Evolutionary conservation across 2,113 vertebrate species (phyloP).

Genomic region (Entomyzon cyanotis): DNA sequence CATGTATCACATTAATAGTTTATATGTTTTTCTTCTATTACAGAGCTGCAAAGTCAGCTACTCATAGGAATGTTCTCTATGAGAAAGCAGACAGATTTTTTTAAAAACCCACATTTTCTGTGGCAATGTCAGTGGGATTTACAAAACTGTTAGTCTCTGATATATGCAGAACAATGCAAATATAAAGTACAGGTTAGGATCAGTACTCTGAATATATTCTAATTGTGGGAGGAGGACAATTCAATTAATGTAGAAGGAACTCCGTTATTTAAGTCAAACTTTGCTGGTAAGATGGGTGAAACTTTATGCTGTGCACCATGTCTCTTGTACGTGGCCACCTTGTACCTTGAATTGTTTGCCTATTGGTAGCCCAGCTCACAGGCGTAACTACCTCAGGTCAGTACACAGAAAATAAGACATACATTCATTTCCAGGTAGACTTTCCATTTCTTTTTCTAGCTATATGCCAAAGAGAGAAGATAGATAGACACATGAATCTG

Average conservation of each 20-base stretch:
- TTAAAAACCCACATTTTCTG: neutral
- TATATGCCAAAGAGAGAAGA: neutral
- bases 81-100: neutral
- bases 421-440: neutral
- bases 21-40: neutral
- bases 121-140: neutral
- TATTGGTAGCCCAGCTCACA: neutral
- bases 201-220: neutral
- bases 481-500: neutral
- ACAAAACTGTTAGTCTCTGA: neutral
- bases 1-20: neutral
- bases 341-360: neutral
- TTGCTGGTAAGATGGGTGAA: neutral
- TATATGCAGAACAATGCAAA: neutral
- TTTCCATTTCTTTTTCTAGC: neutral
- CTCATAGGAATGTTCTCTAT: neutral
- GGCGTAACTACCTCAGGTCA: neutral
- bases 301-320: neutral
- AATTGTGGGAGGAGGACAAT: neutral
- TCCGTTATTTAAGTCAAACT: neutral
- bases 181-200: neutral
- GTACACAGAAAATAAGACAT: neutral
- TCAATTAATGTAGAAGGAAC: neutral
- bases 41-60: neutral
- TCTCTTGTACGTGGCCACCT: neutral